phyloP scores from a whole-genome alignment of 2,797 vertebrate species.

The Yasuhikotakia modesta region DNA sequence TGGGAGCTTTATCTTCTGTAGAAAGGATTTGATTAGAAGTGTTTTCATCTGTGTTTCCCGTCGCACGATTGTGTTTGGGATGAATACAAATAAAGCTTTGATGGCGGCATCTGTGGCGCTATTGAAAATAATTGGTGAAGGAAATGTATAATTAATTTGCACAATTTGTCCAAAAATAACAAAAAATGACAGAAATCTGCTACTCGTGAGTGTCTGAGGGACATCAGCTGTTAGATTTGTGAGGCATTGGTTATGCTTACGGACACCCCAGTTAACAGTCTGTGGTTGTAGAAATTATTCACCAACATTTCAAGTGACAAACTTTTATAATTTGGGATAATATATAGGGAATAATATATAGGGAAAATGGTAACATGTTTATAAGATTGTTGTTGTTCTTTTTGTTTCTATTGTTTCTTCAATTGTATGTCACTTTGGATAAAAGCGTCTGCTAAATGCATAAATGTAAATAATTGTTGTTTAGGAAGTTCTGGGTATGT shows the following conservation, averaged over 20 bases:
- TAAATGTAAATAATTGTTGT: no score
- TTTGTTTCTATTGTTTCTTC: no score
- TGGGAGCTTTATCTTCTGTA: slow-evolving; percentile 17
- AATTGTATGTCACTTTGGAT: no score
- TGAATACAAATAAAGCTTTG: not conserved
- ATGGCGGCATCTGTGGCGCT: not conserved
- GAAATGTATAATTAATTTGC: not conserved
- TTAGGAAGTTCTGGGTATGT: no score
- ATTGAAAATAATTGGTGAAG: not conserved
- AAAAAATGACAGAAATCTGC: not conserved
- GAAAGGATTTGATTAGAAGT: slow-evolving; percentile 10
- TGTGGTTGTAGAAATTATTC: no score
- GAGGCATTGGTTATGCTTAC: not conserved
- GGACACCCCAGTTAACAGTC: not conserved
- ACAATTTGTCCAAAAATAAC: not conserved
- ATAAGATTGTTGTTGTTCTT: no score
- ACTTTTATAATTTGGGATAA: no score
- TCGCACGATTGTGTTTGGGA: not conserved
- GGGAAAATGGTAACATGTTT: no score
- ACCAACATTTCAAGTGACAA: no score
- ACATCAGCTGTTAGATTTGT: not conserved
- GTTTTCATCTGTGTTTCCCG: slow-evolving; percentile 10
- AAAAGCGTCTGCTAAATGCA: no score
- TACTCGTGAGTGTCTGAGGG: not conserved
- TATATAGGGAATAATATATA: no score